Percentiles rank a stretch among this genome's conserved stretches.
These are phyloP conservation scores for Pitta sordida DNA, from an alignment of 2,113 vertebrate genomes.

Conservation along the genomic window DNA sequence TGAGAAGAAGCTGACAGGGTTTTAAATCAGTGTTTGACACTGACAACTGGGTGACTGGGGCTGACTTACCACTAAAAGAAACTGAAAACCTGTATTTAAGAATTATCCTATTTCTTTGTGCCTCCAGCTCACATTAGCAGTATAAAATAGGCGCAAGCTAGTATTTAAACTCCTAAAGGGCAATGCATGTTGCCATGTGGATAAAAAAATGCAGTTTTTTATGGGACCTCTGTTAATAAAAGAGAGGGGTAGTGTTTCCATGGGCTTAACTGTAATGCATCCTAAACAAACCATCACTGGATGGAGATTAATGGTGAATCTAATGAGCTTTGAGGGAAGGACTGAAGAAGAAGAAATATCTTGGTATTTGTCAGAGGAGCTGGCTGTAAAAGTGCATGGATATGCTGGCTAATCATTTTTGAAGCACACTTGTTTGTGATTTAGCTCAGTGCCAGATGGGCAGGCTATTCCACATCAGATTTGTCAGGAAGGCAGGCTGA, in stretches of 20 bases:
- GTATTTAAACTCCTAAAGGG: conserved; percentile 54
- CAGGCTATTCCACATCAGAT: background rate
- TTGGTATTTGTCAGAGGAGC: conserved; percentile 31
- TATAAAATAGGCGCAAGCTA: conserved; percentile 29
- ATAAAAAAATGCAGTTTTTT: conserved; percentile 45
- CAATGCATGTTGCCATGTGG: background rate
- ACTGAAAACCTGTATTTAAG: conserved; percentile 48
- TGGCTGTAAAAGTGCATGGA: background rate
- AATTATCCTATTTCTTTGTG: conserved; percentile 17
- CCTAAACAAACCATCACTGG: conserved; percentile 11
- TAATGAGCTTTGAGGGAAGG: conserved; percentile 33
- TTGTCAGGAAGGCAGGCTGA: background rate
- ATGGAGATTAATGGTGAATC: conserved; percentile 29
- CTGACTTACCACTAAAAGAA: conserved; percentile 31
- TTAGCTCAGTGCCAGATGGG: background rate
- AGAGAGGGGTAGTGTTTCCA: conserved; percentile 48
- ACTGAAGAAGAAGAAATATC: background rate
- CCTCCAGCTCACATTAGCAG: conserved; percentile 28
- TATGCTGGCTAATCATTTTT: conserved; percentile 18
- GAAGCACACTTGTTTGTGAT: conserved; percentile 10
- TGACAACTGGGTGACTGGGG: conserved; percentile 17
- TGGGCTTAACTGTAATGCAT: conserved; percentile 18
- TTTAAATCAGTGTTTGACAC: conserved; percentile 23
- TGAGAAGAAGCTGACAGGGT: background rate
- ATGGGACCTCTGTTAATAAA: conserved; percentile 46